These are phyloP conservation scores for Gobiocypris rarus DNA, from an alignment of 2,113 vertebrate genomes.

Conservation along the genomic window DNA sequence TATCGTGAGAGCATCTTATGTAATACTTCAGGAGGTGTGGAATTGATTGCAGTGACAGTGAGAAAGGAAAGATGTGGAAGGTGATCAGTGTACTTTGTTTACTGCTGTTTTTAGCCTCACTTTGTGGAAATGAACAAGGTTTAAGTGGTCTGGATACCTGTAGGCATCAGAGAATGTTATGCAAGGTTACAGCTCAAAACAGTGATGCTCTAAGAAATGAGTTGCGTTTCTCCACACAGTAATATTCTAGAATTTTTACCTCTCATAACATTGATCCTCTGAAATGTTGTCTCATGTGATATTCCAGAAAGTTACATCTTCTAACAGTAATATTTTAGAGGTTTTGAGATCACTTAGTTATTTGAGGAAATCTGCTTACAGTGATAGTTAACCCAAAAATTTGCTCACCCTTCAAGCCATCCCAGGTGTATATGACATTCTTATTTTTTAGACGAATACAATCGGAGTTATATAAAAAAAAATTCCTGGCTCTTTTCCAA, in stretches of 20 bases:
- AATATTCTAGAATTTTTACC: background rate
- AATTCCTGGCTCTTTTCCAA: too few species aligned
- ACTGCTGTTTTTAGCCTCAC: background rate
- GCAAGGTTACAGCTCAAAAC: background rate
- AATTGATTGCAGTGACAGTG: background rate
- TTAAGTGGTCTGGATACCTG: slow-evolving; percentile 3
- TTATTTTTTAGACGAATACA: too few species aligned
- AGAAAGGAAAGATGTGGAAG: background rate
- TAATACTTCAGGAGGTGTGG: background rate
- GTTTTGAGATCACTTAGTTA: background rate
- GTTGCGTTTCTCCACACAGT: background rate
- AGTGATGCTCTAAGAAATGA: background rate
- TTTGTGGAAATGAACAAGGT: background rate
- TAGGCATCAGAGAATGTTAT: slow-evolving; percentile 12
- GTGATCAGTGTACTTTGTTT: background rate
- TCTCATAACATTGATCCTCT: background rate
- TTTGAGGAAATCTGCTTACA: background rate
- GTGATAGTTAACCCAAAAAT: too few species aligned
- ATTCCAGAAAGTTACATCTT: background rate
- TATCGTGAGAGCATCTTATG: background rate
- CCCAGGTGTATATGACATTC: too few species aligned
- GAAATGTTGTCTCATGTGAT: background rate
- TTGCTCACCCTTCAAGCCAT: too few species aligned
- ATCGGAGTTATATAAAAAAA: too few species aligned
- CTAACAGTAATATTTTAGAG: background rate